Conservation (phyloP, 2,797 vertebrate genomes). For the Odontamblyopus rebecca region DNA sequence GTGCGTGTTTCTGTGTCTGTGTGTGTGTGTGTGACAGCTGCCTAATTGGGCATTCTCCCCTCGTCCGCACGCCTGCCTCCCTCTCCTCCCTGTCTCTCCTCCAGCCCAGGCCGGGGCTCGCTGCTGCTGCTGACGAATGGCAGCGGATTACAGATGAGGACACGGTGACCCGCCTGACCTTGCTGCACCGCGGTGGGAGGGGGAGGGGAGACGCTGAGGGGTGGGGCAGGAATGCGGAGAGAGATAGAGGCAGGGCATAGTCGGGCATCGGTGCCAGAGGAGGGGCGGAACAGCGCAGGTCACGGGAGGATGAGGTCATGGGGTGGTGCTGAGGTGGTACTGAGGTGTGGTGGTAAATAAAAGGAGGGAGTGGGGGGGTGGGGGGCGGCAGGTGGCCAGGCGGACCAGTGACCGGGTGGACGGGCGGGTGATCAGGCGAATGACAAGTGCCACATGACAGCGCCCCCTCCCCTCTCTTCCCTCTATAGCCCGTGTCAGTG, state of each 20-base stretch:
- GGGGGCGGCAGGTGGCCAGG: constrained; percentile 88
- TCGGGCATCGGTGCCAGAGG: constrained; percentile 70
- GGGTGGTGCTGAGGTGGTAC: constrained; percentile 60
- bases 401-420: constrained; percentile 23
- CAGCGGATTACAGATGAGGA: constrained; percentile 99
- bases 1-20: constrained; percentile 49
- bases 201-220: constrained; percentile 54
- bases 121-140: constrained; percentile 90
- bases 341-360: constrained; percentile 69
- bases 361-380: constrained; percentile 11
- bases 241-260: constrained; percentile 13
- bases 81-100: constrained; percentile 69
- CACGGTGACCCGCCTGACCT: constrained; percentile 95
- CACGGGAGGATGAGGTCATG: constrained; percentile 91
- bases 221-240: constrained; percentile 45
- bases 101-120: constrained; percentile 76
- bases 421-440: constrained; percentile 71
- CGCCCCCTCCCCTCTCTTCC: constrained; percentile 34
- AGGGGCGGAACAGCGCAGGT: constrained; percentile 80
- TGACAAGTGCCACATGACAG: constrained; percentile 93
- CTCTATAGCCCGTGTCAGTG: constrained; percentile 78
- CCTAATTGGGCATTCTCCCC: constrained; percentile 99
- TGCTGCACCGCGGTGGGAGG: constrained; percentile 90
- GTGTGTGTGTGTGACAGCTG: constrained; percentile 96
- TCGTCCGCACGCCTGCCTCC: constrained; percentile 87